Evolutionary conservation across 2,797 vertebrate genomes (phyloP).

Genomic region (Crocodylus rhombifer): DNA sequence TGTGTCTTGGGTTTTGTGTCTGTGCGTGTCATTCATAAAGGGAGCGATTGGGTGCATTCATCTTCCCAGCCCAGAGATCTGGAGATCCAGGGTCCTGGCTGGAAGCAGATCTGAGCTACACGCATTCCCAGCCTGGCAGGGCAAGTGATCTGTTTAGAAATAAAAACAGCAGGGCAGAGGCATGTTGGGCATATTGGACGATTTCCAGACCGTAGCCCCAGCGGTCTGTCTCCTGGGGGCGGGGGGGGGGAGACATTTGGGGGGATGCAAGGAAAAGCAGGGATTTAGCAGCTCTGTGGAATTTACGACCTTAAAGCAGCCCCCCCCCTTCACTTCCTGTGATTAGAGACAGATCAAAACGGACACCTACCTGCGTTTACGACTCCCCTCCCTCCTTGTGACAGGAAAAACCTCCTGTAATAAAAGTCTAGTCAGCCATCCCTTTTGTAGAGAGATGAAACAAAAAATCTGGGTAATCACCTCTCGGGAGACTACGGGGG

Average conservation of each 20-base stretch:
- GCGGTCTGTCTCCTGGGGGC: neutral
- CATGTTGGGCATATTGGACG: neutral
- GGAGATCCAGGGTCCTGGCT: neutral
- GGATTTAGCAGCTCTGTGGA: constrained; percentile 19
- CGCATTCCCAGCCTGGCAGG: neutral
- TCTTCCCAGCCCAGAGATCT: neutral
- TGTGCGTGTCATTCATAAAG: neutral
- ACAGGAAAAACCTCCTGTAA: constrained; percentile 65
- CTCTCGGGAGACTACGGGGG: neutral
- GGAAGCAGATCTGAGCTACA: neutral
- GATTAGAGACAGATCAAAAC: constrained; percentile 75
- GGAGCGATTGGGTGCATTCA: neutral
- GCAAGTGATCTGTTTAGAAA: neutral
- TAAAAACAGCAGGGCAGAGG: neutral
- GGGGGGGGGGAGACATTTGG: constrained; percentile 3
- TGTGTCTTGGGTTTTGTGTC: neutral
- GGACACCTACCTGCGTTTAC: constrained; percentile 78
- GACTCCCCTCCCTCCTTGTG: constrained; percentile 55
- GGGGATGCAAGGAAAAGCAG: constrained; percentile 65
- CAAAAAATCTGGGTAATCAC: neutral
- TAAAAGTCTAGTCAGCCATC: constrained; percentile 63
- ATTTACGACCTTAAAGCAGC: constrained; percentile 74
- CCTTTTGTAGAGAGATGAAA: neutral
- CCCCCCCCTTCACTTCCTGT: constrained; percentile 72
- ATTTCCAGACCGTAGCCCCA: neutral